Conservation (phyloP, 1,140 invertebrate species). For the Macrotrachela quadricornifera region DNA sequence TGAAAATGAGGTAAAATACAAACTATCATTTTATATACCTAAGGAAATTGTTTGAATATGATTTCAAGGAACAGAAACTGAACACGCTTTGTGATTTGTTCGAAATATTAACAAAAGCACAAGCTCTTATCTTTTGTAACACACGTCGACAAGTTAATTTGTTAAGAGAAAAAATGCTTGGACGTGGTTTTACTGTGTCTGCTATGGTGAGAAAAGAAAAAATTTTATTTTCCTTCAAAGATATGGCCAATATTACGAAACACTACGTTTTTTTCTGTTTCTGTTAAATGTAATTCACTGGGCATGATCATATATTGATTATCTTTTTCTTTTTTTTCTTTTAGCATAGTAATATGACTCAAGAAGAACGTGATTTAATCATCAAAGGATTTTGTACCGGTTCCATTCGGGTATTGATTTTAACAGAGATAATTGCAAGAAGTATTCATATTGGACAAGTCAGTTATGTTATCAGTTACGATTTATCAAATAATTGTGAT, state of each 20-base stretch:
- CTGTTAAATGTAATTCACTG: too few relatives aligned
- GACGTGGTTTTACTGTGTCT: slow-evolving; percentile 85
- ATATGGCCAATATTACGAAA: too few relatives aligned
- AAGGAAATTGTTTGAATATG: slow-evolving; percentile 10
- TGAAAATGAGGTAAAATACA: slow-evolving; percentile 46
- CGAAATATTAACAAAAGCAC: slow-evolving; percentile 90
- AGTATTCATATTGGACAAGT: slow-evolving; percentile 98
- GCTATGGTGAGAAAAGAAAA: slow-evolving; percentile 43
- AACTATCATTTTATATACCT: neutral
- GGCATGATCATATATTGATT: too few relatives aligned
- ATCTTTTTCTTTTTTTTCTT: slow-evolving; percentile 9
- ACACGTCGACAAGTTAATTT: slow-evolving; percentile 93
- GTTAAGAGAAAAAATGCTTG: slow-evolving; percentile 79
- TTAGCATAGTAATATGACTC: slow-evolving; percentile 95
- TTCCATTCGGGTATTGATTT: slow-evolving; percentile 84
- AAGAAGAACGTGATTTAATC: slow-evolving; percentile 83
- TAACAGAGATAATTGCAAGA: slow-evolving; percentile 82
- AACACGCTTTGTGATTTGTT: slow-evolving; percentile 78
- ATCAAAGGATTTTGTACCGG: slow-evolving; percentile 96
- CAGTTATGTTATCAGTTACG: slow-evolving; percentile 94
- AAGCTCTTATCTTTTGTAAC: slow-evolving; percentile 98
- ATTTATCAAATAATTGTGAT: slow-evolving; percentile 87
- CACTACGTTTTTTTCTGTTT: too few relatives aligned
- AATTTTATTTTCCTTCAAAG: too few relatives aligned
- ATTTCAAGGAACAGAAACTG: slow-evolving; percentile 81